Base-by-base conservation (phyloP, 2,888 invertebrate species). In the Pyrocoelia pectoralis region DNA sequence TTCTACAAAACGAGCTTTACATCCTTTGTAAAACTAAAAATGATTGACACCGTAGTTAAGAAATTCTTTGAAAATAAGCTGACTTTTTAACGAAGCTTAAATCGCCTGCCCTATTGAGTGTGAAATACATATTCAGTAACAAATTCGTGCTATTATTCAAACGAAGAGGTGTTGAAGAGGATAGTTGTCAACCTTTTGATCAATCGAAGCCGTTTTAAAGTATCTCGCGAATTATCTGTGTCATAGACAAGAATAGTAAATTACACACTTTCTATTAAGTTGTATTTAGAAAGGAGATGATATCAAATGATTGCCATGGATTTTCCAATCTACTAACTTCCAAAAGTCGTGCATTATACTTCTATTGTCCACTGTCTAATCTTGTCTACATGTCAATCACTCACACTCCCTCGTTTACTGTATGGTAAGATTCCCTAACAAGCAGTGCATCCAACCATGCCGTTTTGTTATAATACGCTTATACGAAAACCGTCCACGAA, bases 361-460 rank as follows among this genome's bases (percentile, higher is more conserved):
- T 46, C 17, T 14, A 50, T 50, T 50, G 50, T 50, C 50, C 50
- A 50, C n/a, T 12, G 50, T 29, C 12, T 14, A 29, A 24, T 50
- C 50, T 29, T 12, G 24, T 50, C 50, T 13, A 50, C 50, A 18
- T 50, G 50, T 50, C 50, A 50, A 50, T 50, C 50, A 29, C 50
- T 50, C 50, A n/a, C n/a, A 50, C 50, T 50, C 50, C 50, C 50
- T 29, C 18, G 24, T 24, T 24, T 24, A 50, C 50, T 46, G 10
- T 46, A 46, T 46, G 17, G 46, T 18, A 24, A 46, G 46, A 46
- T 46, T 46, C 17, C 46, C 46, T 17, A 46, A 15, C 17, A 46
- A 46, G 15, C 46, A 18, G n/a, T 17, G 46, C 46, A 18, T 46
- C 3, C 17, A 46, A 18, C 15, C 17, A 46, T 46, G 15, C 46